Evolutionary conservation across 92 coral and sea anemone species (phyloP).

Genomic region (Parazoanthus atlanticus): DNA sequence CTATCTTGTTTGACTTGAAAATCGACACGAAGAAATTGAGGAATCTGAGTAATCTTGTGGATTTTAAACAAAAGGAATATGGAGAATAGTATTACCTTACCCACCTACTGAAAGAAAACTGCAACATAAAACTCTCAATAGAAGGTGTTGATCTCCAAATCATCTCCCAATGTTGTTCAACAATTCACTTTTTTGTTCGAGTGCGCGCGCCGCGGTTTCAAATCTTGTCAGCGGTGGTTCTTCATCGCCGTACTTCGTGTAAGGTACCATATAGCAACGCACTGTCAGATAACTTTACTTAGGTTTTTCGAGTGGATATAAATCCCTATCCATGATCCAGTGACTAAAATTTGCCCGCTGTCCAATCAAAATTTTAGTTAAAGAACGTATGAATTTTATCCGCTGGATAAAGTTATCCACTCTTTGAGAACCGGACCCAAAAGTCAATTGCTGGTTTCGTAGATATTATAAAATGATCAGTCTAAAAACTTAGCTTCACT

Average conservation of each 20-base stretch:
- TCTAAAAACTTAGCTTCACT: too few relatives aligned
- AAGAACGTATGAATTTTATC: too few relatives aligned
- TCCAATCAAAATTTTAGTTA: too few relatives aligned
- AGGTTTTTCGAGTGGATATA: too few relatives aligned
- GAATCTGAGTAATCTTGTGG: neutral
- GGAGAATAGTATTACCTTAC: neutral
- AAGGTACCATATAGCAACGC: neutral
- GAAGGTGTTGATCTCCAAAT: neutral
- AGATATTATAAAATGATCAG: too few relatives aligned
- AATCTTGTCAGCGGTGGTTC: constrained; percentile 2
- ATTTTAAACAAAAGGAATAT: neutral
- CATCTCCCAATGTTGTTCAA: neutral
- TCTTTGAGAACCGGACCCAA: too few relatives aligned
- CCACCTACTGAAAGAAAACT: constrained; percentile 4
- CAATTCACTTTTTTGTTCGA: neutral
- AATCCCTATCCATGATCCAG: too few relatives aligned
- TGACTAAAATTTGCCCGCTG: too few relatives aligned
- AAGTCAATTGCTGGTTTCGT: too few relatives aligned
- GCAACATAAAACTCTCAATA: neutral
- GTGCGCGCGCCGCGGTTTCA: constrained; percentile 8
- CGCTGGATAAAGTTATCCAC: too few relatives aligned
- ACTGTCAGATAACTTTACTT: too few relatives aligned
- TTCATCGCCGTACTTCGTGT: neutral
- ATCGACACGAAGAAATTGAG: neutral
- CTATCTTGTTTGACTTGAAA: neutral